Conservation (phyloP, 2,797 vertebrate species). For the Triplophysa bombifrons region DNA sequence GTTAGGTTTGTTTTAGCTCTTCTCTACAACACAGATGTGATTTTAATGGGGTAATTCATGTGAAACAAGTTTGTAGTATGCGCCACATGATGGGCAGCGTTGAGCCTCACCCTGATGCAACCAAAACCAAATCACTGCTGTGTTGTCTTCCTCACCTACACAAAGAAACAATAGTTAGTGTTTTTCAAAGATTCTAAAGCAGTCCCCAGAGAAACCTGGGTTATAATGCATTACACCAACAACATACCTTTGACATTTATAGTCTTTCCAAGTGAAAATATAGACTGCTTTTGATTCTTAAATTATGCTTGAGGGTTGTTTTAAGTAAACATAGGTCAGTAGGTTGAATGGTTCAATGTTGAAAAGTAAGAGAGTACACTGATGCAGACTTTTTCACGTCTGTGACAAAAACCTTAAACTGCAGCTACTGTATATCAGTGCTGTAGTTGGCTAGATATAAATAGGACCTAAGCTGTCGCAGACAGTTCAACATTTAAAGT, state of each 20-base stretch:
- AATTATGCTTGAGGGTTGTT: not conserved
- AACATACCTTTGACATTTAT: not conserved
- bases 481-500: not conserved
- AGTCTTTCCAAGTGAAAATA: not conserved
- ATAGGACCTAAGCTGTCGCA: not conserved
- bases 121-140: conserved; percentile 77
- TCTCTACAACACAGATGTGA: not conserved
- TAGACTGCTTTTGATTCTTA: not conserved
- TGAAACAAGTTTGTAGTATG: conserved; percentile 75
- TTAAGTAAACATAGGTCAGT: not conserved
- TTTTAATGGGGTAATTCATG: conserved; percentile 43
- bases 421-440: not conserved
- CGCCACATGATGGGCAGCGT: conserved; percentile 76
- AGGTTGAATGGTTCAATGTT: not conserved
- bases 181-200: not conserved
- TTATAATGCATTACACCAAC: not conserved
- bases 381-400: not conserved
- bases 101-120: conserved; percentile 76
- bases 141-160: conserved; percentile 78
- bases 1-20: conserved; percentile 12
- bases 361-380: not conserved
- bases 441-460: not conserved
- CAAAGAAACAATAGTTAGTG: not conserved
- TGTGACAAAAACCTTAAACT: not conserved
- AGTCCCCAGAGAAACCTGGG: not conserved